phyloP scores from a whole-genome alignment of 1,140 invertebrate genomes.

The Pseudomyrmex flavicornis region DNA sequence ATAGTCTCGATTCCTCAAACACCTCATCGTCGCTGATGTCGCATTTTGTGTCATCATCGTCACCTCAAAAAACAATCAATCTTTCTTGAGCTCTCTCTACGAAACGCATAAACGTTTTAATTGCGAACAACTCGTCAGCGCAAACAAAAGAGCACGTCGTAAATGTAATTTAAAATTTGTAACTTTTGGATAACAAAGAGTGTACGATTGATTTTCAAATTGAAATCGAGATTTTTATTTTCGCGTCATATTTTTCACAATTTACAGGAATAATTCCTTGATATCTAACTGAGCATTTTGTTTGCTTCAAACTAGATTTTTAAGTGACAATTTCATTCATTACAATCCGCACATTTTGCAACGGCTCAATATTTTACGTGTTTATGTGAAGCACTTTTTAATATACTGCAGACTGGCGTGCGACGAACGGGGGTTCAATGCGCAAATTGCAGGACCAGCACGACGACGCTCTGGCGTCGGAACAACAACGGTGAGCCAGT shows the following conservation, averaged over 20 bases:
- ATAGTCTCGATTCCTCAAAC: constrained; percentile 73
- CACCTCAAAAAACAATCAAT: neutral
- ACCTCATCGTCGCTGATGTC: neutral
- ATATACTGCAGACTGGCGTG: constrained; percentile 87
- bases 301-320: neutral
- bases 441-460: constrained; percentile 94
- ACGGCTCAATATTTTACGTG: constrained; percentile 9
- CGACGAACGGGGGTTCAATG: constrained; percentile 92
- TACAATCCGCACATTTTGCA: neutral
- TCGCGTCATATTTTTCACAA: too few relatives aligned
- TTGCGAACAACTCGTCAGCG: neutral
- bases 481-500: constrained; percentile 96
- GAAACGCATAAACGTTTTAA: neutral
- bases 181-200: neutral
- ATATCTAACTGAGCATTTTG: too few relatives aligned
- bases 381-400: neutral
- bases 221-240: too few relatives aligned
- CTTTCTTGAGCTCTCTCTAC: neutral
- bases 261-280: too few relatives aligned
- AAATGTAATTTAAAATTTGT: neutral
- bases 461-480: constrained; percentile 94
- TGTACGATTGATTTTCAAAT: too few relatives aligned
- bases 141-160: neutral
- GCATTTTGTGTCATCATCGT: constrained; percentile 30
- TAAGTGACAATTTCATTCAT: neutral